These are phyloP conservation scores for Digitonthophagus gazella DNA, from an alignment of 2,888 invertebrate genomes.

Conservation along the genomic window DNA sequence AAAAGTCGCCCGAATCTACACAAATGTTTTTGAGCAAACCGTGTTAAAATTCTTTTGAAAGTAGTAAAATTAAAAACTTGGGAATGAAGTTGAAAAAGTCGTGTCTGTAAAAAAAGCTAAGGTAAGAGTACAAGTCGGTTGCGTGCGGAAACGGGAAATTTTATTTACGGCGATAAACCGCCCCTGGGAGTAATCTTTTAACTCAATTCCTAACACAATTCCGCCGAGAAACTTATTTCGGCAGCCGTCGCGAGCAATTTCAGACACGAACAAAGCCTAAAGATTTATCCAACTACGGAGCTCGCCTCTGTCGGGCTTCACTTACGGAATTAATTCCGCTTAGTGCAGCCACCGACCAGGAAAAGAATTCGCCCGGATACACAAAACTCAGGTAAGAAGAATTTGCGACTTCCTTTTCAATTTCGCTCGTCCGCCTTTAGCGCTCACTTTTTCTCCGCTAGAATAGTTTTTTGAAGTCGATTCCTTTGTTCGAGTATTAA, in stretches of 20 bases:
- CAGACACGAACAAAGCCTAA: slow-evolving; percentile 14
- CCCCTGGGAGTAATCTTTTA: slow-evolving; percentile 9
- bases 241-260: slow-evolving; percentile 15
- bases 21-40: not conserved
- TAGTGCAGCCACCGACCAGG: slow-evolving; percentile 6
- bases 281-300: slow-evolving; percentile 16
- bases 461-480: not conserved
- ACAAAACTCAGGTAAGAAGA: slow-evolving; percentile 15
- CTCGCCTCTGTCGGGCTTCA: slow-evolving; percentile 6
- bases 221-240: slow-evolving; percentile 12
- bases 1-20: not conserved
- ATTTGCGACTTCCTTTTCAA: slow-evolving; percentile 9
- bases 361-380: slow-evolving; percentile 12
- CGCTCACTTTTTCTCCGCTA: not conserved
- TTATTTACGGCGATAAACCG: slow-evolving; percentile 11
- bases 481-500: too few species aligned
- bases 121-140: not conserved
- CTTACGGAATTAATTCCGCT: slow-evolving; percentile 15
- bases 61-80: too few species aligned
- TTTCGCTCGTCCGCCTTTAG: not conserved
- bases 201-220: slow-evolving; percentile 17
- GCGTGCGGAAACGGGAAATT: not conserved
- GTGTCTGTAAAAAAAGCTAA: not conserved
- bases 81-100: too few species aligned
- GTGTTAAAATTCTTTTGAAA: too few species aligned